These are phyloP conservation scores for Ariolimax columbianus DNA, from an alignment of 2,888 invertebrate genomes.

Conservation along the genomic window DNA sequence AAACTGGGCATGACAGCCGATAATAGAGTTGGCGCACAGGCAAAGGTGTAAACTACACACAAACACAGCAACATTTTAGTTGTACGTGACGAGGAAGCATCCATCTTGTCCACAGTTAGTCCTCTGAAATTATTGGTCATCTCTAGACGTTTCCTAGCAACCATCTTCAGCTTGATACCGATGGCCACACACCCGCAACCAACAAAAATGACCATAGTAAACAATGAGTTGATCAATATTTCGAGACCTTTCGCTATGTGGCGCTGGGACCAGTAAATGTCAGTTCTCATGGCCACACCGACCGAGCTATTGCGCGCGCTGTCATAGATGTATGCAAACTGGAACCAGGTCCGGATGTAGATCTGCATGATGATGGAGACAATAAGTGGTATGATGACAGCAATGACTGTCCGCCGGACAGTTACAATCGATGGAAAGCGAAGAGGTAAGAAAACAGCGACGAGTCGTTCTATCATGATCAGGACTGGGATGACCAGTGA, in stretches of 20 bases:
- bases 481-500: conserved; percentile 21
- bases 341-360: conserved; percentile 37
- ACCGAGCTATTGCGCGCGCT: not conserved
- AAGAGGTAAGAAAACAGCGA: conserved; percentile 42
- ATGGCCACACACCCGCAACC: conserved; percentile 34
- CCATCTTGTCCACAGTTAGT: not conserved
- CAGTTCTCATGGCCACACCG: not conserved
- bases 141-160: conserved; percentile 1
- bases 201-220: not conserved
- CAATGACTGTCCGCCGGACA: conserved; percentile 21
- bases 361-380: not conserved
- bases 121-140: conserved; percentile 12
- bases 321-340: conserved; percentile 34
- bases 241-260: not conserved
- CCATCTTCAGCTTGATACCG: conserved; percentile 27
- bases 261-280: not conserved
- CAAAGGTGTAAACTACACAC: conserved; percentile 34
- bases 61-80: conserved; percentile 35
- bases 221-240: not conserved
- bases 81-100: not conserved
- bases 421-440: conserved; percentile 27
- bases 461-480: conserved; percentile 27
- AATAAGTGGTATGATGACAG: not conserved
- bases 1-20: conserved; percentile 4
- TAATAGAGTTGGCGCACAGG: not conserved